These are phyloP conservation scores for Corydoras sp. DNA, from an alignment of 2,113 vertebrate genomes.

Conservation along the genomic window DNA sequence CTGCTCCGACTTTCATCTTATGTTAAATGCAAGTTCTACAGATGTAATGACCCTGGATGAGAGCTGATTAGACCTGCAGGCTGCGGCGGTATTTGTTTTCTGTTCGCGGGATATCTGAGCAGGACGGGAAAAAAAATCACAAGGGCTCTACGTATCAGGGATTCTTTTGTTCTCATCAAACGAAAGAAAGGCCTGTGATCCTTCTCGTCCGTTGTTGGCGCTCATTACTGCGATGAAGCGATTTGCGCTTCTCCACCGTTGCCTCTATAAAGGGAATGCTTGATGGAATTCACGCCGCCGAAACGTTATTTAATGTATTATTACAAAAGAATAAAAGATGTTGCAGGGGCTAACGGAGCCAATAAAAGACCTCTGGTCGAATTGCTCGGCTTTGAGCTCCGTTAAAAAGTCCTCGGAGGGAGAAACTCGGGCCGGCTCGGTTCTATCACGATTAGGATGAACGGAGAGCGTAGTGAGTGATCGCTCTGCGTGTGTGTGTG, in stretches of 20 bases:
- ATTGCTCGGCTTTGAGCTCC: slow-evolving; percentile 33
- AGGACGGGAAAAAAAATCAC: slow-evolving; percentile 39
- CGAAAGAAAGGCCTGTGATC: slow-evolving; percentile 41
- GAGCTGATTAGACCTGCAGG: too few species aligned
- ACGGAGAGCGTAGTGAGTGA: too few species aligned
- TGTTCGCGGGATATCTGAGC: slow-evolving; percentile 56
- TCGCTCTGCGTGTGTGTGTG: too few species aligned
- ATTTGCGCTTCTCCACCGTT: slow-evolving; percentile 54
- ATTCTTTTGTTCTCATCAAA: slow-evolving; percentile 64
- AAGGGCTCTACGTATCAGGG: slow-evolving; percentile 37
- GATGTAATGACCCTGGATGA: too few species aligned
- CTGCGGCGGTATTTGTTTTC: slow-evolving; percentile 54
- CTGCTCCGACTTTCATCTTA: too few species aligned
- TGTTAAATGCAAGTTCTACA: too few species aligned
- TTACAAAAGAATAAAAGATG: slow-evolving; percentile 50
- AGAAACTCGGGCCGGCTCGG: too few species aligned
- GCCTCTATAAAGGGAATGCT: slow-evolving; percentile 63
- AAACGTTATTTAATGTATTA: slow-evolving; percentile 58
- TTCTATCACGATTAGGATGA: too few species aligned
- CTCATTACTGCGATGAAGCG: slow-evolving; percentile 64
- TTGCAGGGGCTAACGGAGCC: slow-evolving; percentile 39
- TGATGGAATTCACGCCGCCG: slow-evolving; percentile 47
- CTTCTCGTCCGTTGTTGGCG: slow-evolving; percentile 43
- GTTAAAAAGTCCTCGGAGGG: slow-evolving; percentile 41
- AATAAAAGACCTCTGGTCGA: slow-evolving; percentile 40